phyloP scores from a whole-genome alignment of 2,113 vertebrate species.

The Planiliza haematocheilus region DNA sequence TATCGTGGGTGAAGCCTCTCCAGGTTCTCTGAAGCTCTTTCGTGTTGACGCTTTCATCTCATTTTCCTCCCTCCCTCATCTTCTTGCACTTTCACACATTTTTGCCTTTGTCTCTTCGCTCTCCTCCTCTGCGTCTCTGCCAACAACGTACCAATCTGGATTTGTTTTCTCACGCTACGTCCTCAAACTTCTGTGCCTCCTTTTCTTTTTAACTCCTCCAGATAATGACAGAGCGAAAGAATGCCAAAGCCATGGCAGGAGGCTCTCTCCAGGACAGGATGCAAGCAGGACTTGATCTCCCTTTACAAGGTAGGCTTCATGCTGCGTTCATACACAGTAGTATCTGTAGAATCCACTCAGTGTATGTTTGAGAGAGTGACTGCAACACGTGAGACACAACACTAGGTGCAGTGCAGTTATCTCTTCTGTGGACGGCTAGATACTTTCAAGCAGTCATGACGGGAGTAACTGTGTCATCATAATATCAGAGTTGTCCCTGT shows the following conservation, averaged over 20 bases:
- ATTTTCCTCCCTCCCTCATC: neutral
- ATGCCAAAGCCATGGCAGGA: slow-evolving; percentile 95
- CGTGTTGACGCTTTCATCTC: slow-evolving; percentile 41
- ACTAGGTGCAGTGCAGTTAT: neutral
- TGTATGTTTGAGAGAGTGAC: neutral
- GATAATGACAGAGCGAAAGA: slow-evolving; percentile 99
- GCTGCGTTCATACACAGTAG: slow-evolving; percentile 7
- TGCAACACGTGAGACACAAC: neutral
- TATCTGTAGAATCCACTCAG: neutral
- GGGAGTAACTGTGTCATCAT: neutral
- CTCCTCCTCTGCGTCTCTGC: slow-evolving; percentile 22
- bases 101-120: slow-evolving; percentile 7
- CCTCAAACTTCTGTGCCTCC: slow-evolving; percentile 26
- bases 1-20: slow-evolving; percentile 39
- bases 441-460: slow-evolving; percentile 1
- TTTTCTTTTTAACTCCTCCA: slow-evolving; percentile 59
- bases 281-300: slow-evolving; percentile 90
- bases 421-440: neutral
- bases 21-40: slow-evolving; percentile 39
- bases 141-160: neutral
- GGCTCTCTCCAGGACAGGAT: slow-evolving; percentile 87
- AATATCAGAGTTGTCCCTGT: neutral
- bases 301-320: slow-evolving; percentile 90
- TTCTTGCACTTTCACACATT: slow-evolving; percentile 31
- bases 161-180: slow-evolving; percentile 33